phyloP scores from a whole-genome alignment of 2,113 vertebrate species.

The Bungarus multicinctus region DNA sequence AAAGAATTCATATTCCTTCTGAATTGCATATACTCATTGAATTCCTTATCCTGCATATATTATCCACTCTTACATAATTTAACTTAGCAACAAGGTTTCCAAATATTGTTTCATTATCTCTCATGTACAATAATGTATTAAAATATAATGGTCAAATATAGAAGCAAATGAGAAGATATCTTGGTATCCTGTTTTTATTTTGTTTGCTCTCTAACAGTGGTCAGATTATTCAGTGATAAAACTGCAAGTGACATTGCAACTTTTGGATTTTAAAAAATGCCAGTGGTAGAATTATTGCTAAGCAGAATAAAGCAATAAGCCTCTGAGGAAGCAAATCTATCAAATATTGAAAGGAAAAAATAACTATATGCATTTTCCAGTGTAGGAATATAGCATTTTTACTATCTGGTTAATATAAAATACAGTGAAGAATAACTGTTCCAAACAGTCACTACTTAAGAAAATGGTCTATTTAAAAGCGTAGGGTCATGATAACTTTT shows the following conservation, averaged over 20 bases:
- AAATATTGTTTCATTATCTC: conserved; percentile 36
- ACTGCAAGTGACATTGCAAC: background rate
- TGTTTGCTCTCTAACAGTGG: conserved; percentile 19
- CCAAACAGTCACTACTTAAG: conserved; percentile 15
- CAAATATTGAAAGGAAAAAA: conserved; percentile 20
- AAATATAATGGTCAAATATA: conserved; percentile 21
- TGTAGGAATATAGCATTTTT: conserved; percentile 26
- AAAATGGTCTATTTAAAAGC: background rate
- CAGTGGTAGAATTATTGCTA: conserved; percentile 38
- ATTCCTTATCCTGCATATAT: conserved; percentile 36
- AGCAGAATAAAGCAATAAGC: conserved; percentile 30
- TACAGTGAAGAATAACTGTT: conserved; percentile 19
- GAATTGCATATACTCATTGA: conserved; percentile 34
- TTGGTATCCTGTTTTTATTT: conserved; percentile 13
- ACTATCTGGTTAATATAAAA: conserved; percentile 34
- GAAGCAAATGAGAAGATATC: conserved; percentile 14
- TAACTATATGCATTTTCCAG: conserved; percentile 19
- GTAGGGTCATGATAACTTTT: conserved; percentile 14
- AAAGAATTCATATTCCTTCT: conserved; percentile 42
- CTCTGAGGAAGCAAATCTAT: conserved; percentile 26
- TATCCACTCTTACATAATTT: conserved; percentile 38
- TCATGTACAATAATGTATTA: conserved; percentile 22
- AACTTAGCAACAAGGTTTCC: conserved; percentile 35
- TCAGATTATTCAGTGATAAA: conserved; percentile 18
- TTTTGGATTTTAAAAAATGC: conserved; percentile 16